Base-by-base conservation (phyloP, 1,140 invertebrate species). In the Metaphire vulgaris region DNA sequence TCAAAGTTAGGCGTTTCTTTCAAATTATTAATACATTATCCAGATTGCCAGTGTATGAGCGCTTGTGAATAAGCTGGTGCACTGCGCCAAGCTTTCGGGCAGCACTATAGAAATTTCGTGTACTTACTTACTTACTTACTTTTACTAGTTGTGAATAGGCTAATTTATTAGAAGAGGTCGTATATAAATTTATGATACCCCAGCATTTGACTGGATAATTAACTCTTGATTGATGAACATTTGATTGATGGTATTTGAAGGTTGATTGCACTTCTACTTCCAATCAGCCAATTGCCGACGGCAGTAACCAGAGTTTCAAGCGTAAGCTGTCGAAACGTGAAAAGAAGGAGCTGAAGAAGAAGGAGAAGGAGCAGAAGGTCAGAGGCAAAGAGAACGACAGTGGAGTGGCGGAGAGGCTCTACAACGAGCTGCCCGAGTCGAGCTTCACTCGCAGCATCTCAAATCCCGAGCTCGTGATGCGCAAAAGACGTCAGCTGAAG, bases 401-500 rank as follows among this genome's bases (percentile, higher is more conserved):
- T 21, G 79, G 79, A 56, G 80, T 85, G 16, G 85, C 84, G 1
- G 81, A 83, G 65, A 81, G 84, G 66, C 80, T 85, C 65, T 87
- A 86, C 78, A 82, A 80, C 64, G 96, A 99, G 88, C 87, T 99
- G 78, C 97, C 97, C 29, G 96, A 98, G 88, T 97, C 95, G 32
- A 96, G 93, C 84, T 99, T 99, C 86, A 99, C 96, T 26, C 89
- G 97, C 78, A 98, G 95, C 79, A 99, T 99, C 83, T 98, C 96
- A 72, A 99, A 99, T 89, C 97, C 97, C 14, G 97, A 99, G 89
- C 95, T 96, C 74, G 97, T 99, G 74, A 99, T 99, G 97, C 89
- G 96, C 77, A 90, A 97, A 41, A 88, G 96, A 76, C 88, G 97
- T n/a, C 96, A 99, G 83, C 95, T 98, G 85, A 98, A 98, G 85